Evolutionary conservation across 2,888 invertebrate genomes (phyloP), one percentile per base, ranked within the genome.

Genomic region (Scaptomyza flava): DNA sequence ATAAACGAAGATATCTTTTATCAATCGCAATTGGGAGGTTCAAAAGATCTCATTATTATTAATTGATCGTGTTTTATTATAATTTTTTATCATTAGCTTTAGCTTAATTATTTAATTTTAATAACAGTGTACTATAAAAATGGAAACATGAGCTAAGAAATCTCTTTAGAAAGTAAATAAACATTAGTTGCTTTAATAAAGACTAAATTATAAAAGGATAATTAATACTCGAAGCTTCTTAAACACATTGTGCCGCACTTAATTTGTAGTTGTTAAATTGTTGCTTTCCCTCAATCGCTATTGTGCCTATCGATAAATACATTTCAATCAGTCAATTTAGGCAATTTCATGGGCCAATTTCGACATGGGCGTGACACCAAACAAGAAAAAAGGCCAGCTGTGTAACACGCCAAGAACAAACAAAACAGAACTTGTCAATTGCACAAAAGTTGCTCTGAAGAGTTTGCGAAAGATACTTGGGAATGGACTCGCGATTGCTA

Each of bases 401-500:
- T 41, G 46, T 54, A 51, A 23, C 43, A 34, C 47, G 47, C 33
- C 27, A 14, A 57, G 8, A 38, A 8, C 38, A 38, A 41, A 17
- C 62, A 59, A 69, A 81, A 72, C 65, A 67, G 67, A 73, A 80
- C 74, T 80, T 83, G 82, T 82, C 86, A 82, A 68, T 71, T 82
- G 84, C 81, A 73, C 62, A 67, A 61, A 43, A 63, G 54, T 72
- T 63, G 41, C 36, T 51, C 60, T 51, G 33, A 42, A 54, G 56
- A 27, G 27, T 27, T 27, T 27, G 27, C 27, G 3, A 27, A 6
- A 27, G 27, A 27, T 27, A 27, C 46, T 45, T 51, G 33, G 12
- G 11, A 30, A 31, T 47, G 46, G 42, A 34, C 14, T 12, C 20
- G 27, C 41, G 36, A 33, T 52, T 38, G n/a, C 41, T 14, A 14